Evolutionary conservation across 2,888 invertebrate species (phyloP), one percentile per base, ranked within the genome.

Genomic region (Teleiodes luculella): DNA sequence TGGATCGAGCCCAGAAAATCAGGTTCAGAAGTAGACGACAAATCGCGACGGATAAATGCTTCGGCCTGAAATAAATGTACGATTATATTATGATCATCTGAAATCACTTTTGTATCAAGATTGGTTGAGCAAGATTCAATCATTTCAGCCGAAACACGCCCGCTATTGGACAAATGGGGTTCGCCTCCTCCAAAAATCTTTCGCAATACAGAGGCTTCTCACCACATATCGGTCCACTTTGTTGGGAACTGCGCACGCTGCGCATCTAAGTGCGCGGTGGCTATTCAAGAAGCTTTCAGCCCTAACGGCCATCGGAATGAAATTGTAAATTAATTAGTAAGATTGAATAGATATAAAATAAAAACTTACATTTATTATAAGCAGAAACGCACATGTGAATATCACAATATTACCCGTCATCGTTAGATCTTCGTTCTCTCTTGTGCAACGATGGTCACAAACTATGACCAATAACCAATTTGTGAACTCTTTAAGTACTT

Each of bases 1-100:
- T 81, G 77, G 48, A 85, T 64, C 0, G 74, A 61, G 0, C 70
- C 72, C 48, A 80, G 57, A 2, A 75, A 52, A 48, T 72, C 73
- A 0, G 70, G 54, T 41, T 1, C 31, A 14, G 16, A 6, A 6
- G 65, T 57, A 4, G 61, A 51, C 3, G 66, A 8, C 0, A 58
- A 65, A 37, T 82, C 76, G 53, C 78, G 64, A 52, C 68, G 76
- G 7, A 72, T 74, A 18, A 71, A 49, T 36, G 49, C 49, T 28
- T 37, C 24, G 2, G 49, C 28, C 49, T 49, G 37, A 11, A 35
- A 48, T n/a, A 6, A 7, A 37, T 16, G 11, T 16, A 37, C 14
- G 8, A 8, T 1, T 37, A 13, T 18, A 18, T 24, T 24, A 24
- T 24, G 24, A 24, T 24, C 24, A 24, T 24, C 24, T 4, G n/a